Conservation (phyloP, 2,113 vertebrate species). For the Smithornis capensis region DNA sequence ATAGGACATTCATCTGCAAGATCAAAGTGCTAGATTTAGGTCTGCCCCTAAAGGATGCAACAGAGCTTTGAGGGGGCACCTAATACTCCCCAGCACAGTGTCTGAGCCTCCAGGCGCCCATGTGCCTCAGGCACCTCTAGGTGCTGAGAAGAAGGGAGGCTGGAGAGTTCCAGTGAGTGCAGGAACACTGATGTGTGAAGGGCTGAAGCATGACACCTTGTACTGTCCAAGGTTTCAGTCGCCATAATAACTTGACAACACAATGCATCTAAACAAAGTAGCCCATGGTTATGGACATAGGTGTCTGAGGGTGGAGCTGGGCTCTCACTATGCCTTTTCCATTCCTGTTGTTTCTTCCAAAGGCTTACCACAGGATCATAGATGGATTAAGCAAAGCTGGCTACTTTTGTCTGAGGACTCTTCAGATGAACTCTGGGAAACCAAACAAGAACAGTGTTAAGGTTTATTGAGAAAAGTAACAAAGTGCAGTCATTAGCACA, state of each 20-base stretch:
- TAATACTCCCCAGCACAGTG: neutral
- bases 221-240: neutral
- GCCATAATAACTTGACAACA: neutral
- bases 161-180: neutral
- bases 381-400: neutral
- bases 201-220: neutral
- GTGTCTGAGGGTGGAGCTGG: neutral
- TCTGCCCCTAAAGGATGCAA: neutral
- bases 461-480: neutral
- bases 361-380: neutral
- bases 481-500: neutral
- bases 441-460: neutral
- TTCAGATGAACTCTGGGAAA: neutral
- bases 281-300: no score
- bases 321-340: neutral
- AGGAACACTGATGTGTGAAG: neutral
- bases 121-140: neutral
- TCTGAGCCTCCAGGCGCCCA: neutral
- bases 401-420: neutral
- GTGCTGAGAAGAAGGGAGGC: neutral
- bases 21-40: neutral
- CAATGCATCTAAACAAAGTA: neutral
- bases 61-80: neutral
- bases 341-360: neutral
- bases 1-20: neutral